These are phyloP conservation scores for Nothobranchius furzeri DNA, from an alignment of 2,113 vertebrate species.

Conservation along the genomic window DNA sequence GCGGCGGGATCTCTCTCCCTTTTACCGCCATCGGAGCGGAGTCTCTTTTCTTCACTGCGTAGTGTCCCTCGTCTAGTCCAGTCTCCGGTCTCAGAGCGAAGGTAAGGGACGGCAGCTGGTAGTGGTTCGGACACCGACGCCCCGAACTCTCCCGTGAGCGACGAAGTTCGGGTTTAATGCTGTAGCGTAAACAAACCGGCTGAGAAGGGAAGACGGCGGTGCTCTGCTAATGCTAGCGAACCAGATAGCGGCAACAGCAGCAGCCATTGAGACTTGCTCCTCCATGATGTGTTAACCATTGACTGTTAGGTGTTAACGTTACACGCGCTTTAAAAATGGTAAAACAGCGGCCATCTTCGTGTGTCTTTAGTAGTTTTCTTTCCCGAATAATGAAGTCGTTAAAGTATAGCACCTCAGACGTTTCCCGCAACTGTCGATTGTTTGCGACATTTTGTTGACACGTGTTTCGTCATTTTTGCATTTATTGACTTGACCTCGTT, in stretches of 20 bases:
- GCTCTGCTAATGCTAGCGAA: constrained; percentile 60
- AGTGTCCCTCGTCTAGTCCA: constrained; percentile 57
- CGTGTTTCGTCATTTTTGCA: constrained; percentile 44
- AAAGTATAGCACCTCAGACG: not conserved
- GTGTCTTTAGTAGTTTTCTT: no score
- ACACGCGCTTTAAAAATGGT: constrained; percentile 28
- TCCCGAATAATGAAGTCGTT: fast-evolving
- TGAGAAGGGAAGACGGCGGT: constrained; percentile 14
- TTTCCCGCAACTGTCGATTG: not conserved
- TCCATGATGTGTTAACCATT: constrained; percentile 62
- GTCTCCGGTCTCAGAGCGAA: constrained; percentile 50
- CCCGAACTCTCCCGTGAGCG: not conserved
- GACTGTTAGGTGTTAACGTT: constrained; percentile 21
- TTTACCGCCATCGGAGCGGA: constrained; percentile 90
- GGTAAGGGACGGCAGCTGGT: constrained; percentile 60
- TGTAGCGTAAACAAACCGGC: not conserved
- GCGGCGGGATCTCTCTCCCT: constrained; percentile 89
- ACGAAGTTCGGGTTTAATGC: not conserved
- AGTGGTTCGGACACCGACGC: not conserved
- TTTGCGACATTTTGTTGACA: constrained; percentile 48
- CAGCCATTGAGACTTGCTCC: constrained; percentile 75
- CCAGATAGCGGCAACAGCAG: constrained; percentile 47
- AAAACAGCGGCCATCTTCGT: not conserved
- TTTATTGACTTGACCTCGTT: constrained; percentile 67
- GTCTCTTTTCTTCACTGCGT: constrained; percentile 80